Evolutionary conservation across 1,140 invertebrate species (phyloP), one percentile per base, ranked within the genome.

Genomic region (Apis dorsata): DNA sequence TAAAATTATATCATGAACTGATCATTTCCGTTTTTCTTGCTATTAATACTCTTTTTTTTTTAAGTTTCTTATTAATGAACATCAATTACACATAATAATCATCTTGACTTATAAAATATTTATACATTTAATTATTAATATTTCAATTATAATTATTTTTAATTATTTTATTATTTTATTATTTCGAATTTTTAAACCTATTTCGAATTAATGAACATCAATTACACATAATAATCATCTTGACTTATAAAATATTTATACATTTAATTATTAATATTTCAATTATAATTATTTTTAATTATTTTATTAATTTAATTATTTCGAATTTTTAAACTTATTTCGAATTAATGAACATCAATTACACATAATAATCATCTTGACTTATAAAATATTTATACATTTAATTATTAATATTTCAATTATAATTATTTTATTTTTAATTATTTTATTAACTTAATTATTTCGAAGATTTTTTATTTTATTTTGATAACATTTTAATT

Each of bases 381-480:
- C 12, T 83, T 69, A 76, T 69, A 55, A 81, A 81, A 81, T 15
- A 49, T 74, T 57, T 57, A 81, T 65, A 65, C 5, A 44, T 3
- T 44, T 44, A 44, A 44, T 44, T 44, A 7, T 44, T 44, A 44
- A 44, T 7, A 44, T 44, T 44, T 44, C 7, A 7, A 44, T 44
- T 44, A 44, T 44, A 44, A 44, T 44, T 34, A 34, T 34, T 34
- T 34, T 34, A n/a, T n/a, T n/a, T n/a, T n/a, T 34, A 34, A 34
- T 34, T 34, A 34, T 34, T 34, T 34, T 34, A 34, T 34, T 34
- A 34, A 34, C 1, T 34, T 34, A 34, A 60, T 60, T 21, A 4
- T 60, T 21, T 60, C 10, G 21, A n/a, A 60, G 19, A 60, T 60
- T n/a, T n/a, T 34, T 34, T 4, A 34, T 34, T 34, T 34, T 34